Evolutionary conservation across 2,113 vertebrate species (phyloP), one percentile per base, ranked within the genome.

Genomic region (Rhinolophus sinicus): DNA sequence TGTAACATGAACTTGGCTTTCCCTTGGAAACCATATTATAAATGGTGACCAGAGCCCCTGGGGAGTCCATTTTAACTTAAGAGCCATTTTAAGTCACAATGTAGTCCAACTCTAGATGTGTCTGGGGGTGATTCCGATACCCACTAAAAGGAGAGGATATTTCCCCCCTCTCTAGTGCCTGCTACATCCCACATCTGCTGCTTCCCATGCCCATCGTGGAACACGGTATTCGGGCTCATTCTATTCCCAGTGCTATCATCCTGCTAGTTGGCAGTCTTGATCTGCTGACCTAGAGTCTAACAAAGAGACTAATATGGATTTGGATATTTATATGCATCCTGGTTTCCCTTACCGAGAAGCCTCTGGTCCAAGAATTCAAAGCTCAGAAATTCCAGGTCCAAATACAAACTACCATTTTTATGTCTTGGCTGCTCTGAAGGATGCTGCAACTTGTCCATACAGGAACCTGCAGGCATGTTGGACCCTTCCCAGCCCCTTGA

Each of bases 371-470:
- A 96, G 83, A 86, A 73, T 78, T 69, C 60, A n/a, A 96, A 95
- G 83, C 52, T 87, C 56, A 93, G 64, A 93, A 93, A 95, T 89
- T 93, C 58, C 86, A 95, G 83, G 87, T 80, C 80, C 40, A 93
- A 94, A 84, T 64, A 75, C 26, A 83, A 78, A 95, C 93, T 62
- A 84, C 50, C 86, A 82, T 95, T 95, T 97, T 93, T 77, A 40
- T 82, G 88, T 58, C 44, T 64, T 93, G 65, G 56, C 26, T 93
- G 67, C 40, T 82, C 18, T 93, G 60, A 88, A 77, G 67, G 82
- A 88, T 85, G 58, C 86, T 93, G 50, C 65, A 88, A 77, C 65
- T 96, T 95, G 83, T 91, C 89, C 85, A 90, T 60, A 94, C n/a
- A 87, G 65, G 87, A 93, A 67, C 3, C 67, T 47, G 14, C 19